A percentile compares a stretch with the other conserved stretches of the same genome.
These are phyloP conservation scores for Pithys albifrons DNA, from an alignment of 2,113 vertebrate species.

Conservation along the genomic window DNA sequence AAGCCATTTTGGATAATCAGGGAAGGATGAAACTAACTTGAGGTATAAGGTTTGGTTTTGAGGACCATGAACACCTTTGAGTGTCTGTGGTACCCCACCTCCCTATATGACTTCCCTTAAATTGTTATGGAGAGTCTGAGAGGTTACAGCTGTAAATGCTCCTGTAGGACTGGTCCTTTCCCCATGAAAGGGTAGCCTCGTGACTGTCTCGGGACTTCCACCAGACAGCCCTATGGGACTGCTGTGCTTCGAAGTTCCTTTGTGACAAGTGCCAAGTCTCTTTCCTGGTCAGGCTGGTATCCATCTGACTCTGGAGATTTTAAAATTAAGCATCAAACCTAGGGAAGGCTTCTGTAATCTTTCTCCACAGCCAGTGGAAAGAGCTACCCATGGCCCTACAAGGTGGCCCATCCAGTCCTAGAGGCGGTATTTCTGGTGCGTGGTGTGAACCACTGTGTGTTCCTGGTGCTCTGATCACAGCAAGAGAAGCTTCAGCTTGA, in stretches of 20 bases:
- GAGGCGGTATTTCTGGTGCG: fast-evolving
- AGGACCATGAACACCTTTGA: neutral
- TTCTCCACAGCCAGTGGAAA: fast-evolving
- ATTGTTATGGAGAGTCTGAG: neutral
- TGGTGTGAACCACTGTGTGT: neutral
- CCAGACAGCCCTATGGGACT: neutral
- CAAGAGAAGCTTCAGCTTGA: neutral
- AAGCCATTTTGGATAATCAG: neutral
- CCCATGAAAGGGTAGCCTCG: neutral
- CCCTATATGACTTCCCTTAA: neutral
- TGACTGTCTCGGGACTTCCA: neutral
- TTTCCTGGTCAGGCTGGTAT: neutral
- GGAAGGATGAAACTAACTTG: neutral
- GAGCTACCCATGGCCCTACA: neutral
- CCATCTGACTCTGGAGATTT: neutral
- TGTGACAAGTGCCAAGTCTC: neutral
- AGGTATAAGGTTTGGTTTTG: neutral
- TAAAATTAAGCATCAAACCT: neutral
- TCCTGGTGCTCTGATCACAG: neutral
- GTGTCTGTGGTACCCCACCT: neutral
- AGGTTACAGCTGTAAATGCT: neutral
- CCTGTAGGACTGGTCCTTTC: neutral
- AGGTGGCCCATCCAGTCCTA: neutral
- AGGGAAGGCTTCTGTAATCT: neutral
- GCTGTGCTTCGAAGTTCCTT: neutral